Percentiles rank a stretch among this genome's conserved stretches.
Evolutionary conservation across 2,113 vertebrate species (phyloP).

Genomic region (Myrmecophaga tridactyla): DNA sequence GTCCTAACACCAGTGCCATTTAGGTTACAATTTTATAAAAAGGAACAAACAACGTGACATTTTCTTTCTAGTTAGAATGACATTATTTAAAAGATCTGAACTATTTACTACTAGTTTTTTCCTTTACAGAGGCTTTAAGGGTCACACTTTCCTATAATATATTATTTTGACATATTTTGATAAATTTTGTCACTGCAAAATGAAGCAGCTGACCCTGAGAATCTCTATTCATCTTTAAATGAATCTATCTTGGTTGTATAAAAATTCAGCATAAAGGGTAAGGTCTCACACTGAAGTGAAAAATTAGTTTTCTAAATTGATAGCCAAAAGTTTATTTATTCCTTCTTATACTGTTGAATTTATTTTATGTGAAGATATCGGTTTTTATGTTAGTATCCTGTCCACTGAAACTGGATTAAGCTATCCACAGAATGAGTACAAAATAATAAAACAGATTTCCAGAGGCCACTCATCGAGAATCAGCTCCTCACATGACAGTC

Average conservation of each 20-base stretch:
- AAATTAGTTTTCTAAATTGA: neutral
- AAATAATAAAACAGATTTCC: neutral
- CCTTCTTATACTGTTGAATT: neutral
- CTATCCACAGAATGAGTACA: neutral
- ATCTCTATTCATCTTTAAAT: conserved; percentile 20
- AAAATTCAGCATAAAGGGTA: conserved; percentile 39
- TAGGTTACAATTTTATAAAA: conserved; percentile 48
- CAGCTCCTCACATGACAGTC: neutral
- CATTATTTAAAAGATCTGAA: conserved; percentile 69
- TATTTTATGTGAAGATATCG: neutral
- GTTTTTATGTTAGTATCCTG: neutral
- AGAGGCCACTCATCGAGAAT: neutral
- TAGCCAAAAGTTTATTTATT: conserved; percentile 18
- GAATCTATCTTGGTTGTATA: neutral
- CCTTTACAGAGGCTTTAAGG: conserved; percentile 50
- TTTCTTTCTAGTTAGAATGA: conserved; percentile 66
- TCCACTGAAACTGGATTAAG: neutral
- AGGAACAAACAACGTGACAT: conserved; percentile 71
- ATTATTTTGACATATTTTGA: conserved; percentile 66
- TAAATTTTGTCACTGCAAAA: conserved; percentile 61
- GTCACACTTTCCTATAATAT: conserved; percentile 46
- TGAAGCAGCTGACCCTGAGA: conserved; percentile 38
- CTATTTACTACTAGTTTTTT: conserved; percentile 55
- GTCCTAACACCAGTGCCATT: conserved; percentile 30
- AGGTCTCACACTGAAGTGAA: neutral